Conservation (phyloP, 2,888 invertebrate species). For the Agriopis leucophaearia region DNA sequence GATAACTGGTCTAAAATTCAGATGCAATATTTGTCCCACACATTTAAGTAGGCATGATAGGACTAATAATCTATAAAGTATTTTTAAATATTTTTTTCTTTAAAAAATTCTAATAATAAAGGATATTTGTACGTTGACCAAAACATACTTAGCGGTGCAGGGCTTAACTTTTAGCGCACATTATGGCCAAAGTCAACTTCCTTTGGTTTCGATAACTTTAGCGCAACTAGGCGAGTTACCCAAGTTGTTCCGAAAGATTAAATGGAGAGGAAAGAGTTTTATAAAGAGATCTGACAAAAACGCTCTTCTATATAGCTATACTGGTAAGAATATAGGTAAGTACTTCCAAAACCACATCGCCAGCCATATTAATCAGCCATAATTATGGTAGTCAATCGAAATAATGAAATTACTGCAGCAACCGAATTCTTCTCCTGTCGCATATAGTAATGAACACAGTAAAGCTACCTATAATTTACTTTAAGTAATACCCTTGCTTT, state of each 20-base stretch:
- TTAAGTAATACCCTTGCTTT: no score
- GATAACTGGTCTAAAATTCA: no score
- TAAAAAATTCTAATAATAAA: no score
- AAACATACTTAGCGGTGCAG: not conserved
- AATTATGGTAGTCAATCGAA: constrained; percentile 3
- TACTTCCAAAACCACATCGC: constrained; percentile 7
- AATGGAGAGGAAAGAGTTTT: constrained; percentile 17
- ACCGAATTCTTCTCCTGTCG: not conserved
- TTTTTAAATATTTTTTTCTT: no score
- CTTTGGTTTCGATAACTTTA: constrained; percentile 13
- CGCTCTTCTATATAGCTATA: not conserved
- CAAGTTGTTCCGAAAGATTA: constrained; percentile 15
- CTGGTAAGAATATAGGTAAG: not conserved
- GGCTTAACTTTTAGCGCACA: constrained; percentile 15
- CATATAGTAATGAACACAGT: no score
- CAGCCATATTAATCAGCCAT: not conserved
- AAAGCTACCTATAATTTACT: no score
- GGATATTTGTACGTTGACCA: not conserved
- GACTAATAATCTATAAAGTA: no score
- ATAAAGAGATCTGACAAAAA: not conserved
- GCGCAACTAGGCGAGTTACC: not conserved
- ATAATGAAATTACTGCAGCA: constrained; percentile 9
- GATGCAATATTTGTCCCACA: no score
- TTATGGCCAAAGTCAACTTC: constrained; percentile 14
- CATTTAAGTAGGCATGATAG: no score